Evolutionary conservation across 2,797 vertebrate species (phyloP).

Genomic region (Chrysolophus pictus): DNA sequence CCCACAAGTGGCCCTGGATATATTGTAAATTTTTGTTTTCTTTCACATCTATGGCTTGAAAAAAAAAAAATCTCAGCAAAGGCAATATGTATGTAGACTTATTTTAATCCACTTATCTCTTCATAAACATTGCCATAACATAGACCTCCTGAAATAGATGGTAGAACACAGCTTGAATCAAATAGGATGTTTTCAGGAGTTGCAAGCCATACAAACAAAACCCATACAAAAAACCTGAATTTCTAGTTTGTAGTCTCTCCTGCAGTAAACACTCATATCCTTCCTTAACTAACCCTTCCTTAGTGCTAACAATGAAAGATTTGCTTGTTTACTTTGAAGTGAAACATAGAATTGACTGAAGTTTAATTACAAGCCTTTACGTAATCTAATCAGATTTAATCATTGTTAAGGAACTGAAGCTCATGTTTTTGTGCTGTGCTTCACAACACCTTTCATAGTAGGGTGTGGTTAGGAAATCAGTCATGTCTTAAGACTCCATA

Average conservation of each 20-base stretch:
- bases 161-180: background rate
- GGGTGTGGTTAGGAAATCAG: background rate
- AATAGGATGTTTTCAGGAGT: background rate
- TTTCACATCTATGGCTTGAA: background rate
- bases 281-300: background rate
- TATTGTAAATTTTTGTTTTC: background rate
- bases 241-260: background rate
- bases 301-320: background rate
- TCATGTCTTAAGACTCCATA: background rate
- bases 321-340: background rate
- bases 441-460: background rate
- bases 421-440: background rate
- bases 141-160: background rate
- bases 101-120: background rate
- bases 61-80: background rate
- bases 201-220: background rate
- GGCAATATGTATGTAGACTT: background rate
- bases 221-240: too few species aligned
- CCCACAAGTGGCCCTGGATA: background rate
- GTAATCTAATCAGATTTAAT: conserved; percentile 24
- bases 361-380: background rate
- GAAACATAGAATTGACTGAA: background rate
- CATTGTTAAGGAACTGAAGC: background rate
- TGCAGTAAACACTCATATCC: background rate
- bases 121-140: background rate